phyloP scores from a whole-genome alignment of 1,140 invertebrate species.

The Bombus turneri region DNA sequence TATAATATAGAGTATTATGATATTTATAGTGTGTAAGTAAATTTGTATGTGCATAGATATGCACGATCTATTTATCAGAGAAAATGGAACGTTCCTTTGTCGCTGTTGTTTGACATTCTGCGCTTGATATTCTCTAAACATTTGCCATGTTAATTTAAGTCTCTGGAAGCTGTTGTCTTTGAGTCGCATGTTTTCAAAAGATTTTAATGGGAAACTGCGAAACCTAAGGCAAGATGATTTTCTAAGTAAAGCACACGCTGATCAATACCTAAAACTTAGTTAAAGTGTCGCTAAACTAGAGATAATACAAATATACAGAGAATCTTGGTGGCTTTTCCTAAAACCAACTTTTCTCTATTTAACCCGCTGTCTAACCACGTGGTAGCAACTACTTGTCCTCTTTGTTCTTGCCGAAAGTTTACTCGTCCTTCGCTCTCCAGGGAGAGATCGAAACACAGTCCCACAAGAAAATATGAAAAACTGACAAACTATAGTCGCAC shows the following conservation, averaged over 20 bases:
- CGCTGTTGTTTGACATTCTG: background rate
- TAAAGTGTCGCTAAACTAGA: slow-evolving; percentile 54
- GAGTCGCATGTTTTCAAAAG: background rate
- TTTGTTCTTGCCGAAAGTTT: slow-evolving; percentile 57
- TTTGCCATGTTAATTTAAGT: slow-evolving; percentile 2
- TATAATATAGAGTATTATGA: too few relatives aligned
- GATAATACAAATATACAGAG: slow-evolving; percentile 66
- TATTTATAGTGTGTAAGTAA: too few relatives aligned
- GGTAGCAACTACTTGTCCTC: slow-evolving; percentile 41
- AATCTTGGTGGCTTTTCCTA: slow-evolving; percentile 35
- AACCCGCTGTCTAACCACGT: slow-evolving; percentile 58
- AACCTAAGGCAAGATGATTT: slow-evolving; percentile 15
- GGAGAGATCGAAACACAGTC: slow-evolving; percentile 52
- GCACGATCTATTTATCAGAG: background rate
- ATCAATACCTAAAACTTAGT: slow-evolving; percentile 66
- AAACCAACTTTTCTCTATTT: slow-evolving; percentile 6
- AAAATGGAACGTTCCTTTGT: background rate
- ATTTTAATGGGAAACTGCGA: slow-evolving; percentile 25
- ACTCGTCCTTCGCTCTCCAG: slow-evolving; percentile 38
- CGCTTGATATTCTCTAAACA: background rate
- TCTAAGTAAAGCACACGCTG: slow-evolving; percentile 45
- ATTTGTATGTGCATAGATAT: too few relatives aligned
- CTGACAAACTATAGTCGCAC: slow-evolving; percentile 33
- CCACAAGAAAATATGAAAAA: slow-evolving; percentile 44
- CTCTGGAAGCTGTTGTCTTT: background rate